Base-by-base conservation (phyloP, 2,888 invertebrate species). In the Volucella inanis region DNA sequence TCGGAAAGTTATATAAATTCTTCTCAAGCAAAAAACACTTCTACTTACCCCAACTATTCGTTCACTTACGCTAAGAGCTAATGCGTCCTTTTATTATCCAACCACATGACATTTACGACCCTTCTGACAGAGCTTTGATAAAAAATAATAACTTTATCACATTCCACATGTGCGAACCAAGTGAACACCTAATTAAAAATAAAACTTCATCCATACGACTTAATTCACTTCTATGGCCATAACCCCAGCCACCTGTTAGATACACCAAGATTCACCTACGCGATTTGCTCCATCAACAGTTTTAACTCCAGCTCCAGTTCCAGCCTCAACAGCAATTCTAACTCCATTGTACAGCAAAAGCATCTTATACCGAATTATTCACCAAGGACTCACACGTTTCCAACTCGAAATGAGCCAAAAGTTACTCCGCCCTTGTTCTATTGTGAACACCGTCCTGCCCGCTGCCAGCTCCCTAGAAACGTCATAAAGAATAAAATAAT, bases 401-500 rank as follows among this genome's bases (percentile, higher is more conserved):
- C 31, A 31, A 6, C 31, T 31, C 31, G 31, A 31, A 57, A 39
- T 52, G 55, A 65, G 70, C 75, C 64, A 78, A 78, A 22, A 57
- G 11, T 52, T 45, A 55, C 52, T 52, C 47, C 43, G 59, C 57
- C 55, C 15, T 15, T 1, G 22, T 10, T 11, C 41, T 1, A 18
- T 50, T 1, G 0, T 4, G 12, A 6, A 0, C 2, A 12, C n/a
- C 0, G 41, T 2, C 22, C 12, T 9, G 10, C 38, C 8, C 15
- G 18, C 8, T 8, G 14, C 18, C n/a, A 15, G 12, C 39, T 18
- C 64, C 52, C 47, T 75, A 22, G 55, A 65, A 80, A 79, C 61
- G 80, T 71, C 75, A 80, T 84, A 84, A 84, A 80, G 80, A 71
- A 75, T 67, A 84, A 80, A 81, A 81, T 85, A 81, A 76, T 81